Base-by-base conservation (phyloP, 2,113 vertebrate genomes). In the Pterocles burchelli region DNA sequence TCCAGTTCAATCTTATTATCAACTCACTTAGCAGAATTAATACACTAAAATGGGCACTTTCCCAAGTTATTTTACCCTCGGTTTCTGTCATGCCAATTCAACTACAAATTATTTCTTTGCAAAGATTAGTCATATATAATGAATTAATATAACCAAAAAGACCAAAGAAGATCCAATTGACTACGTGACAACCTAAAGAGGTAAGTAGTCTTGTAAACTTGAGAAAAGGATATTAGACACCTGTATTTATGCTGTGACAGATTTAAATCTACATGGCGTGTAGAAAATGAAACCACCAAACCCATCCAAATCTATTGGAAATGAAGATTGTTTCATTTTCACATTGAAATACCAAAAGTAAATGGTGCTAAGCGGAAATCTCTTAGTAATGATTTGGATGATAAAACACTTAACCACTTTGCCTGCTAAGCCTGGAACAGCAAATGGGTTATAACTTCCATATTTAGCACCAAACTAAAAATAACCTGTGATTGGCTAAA, bases 1-100 rank as follows among this genome's bases (percentile, higher is more conserved):
- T 95, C 88, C 82, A 57, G 48, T 91, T 83, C 46, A 88, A 96
- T 96, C 90, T 88, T 84, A 91, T 94, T 92, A 96, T 48, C 59
- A 92, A 61, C 78, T 78, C 59, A 55, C 65, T 94, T 93, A 85
- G 72, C 33, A 95, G 93, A 83, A 88, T 80, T 94, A 95, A 79
- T 66, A 31, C n/a, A 70, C 22, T 48, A n/a, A 90, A 86, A 88
- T 19, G 7, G 78, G 21, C 11, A 41, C 34, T 78, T 83, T 65
- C 17, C 59, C 90, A 84, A 59, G 18, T 11, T 26, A 76, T 89
- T 79, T 49, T 67, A 66, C 7, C 12, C 15, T 76, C 2, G 10
- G 5, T 73, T 83, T 95, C 66, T 93, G 29, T 71, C 70, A 45
- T n/a, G 55, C 7, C 63, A 67, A 41, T 67, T 77, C 6, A 38